Evolutionary conservation across 2,888 invertebrate genomes (phyloP).

Genomic region (Cryptosula pallasiana): DNA sequence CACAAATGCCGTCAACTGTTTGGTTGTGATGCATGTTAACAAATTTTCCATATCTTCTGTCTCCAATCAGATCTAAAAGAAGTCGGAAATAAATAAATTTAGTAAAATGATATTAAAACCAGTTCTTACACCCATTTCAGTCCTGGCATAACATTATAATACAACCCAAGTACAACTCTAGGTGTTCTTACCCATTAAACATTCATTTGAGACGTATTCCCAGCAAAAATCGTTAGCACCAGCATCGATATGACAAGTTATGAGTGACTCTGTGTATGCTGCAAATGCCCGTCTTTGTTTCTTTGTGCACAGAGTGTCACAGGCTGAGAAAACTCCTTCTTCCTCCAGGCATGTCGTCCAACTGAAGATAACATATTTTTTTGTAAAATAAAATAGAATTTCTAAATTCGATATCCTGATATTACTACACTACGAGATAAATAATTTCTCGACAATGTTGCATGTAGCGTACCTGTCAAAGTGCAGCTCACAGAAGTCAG

Average conservation of each 20-base stretch:
- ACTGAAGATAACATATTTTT: neutral
- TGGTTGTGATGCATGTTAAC: neutral
- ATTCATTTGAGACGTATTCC: constrained; percentile 11
- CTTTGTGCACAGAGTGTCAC: neutral
- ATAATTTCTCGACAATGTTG: too few species aligned
- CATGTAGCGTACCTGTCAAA: neutral
- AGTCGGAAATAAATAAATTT: too few species aligned
- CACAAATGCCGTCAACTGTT: neutral
- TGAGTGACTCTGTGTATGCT: neutral
- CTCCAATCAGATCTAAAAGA: constrained; percentile 5
- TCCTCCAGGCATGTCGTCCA: neutral
- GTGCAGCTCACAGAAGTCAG: neutral
- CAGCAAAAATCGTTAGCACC: neutral
- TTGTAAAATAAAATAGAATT: too few species aligned
- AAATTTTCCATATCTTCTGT: neutral
- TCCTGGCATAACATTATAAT: too few species aligned
- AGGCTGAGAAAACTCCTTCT: neutral
- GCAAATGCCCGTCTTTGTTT: neutral
- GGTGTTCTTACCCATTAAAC: neutral
- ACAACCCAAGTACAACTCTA: too few species aligned
- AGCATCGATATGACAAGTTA: neutral
- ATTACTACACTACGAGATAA: too few species aligned
- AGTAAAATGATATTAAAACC: too few species aligned
- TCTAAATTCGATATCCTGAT: too few species aligned
- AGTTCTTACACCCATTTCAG: too few species aligned